Evolutionary conservation across 2,113 vertebrate genomes (phyloP).

Genomic region (Silurus meridionalis): DNA sequence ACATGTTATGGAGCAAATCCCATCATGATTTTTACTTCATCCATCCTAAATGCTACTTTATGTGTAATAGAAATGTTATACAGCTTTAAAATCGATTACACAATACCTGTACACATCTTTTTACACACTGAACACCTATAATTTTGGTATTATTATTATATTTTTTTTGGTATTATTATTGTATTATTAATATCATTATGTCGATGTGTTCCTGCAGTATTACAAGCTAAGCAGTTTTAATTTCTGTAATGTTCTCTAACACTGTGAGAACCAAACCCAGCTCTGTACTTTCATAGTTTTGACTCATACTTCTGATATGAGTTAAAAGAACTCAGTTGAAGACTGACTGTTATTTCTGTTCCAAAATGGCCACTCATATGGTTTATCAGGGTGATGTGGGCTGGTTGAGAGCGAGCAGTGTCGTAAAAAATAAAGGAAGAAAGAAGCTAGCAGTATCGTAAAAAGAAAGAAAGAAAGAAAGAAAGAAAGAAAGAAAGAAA

Average conservation of each 20-base stretch:
- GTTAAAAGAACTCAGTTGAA: neutral
- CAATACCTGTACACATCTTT: neutral
- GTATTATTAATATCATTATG: neutral
- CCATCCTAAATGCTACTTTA: neutral
- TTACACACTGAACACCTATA: neutral
- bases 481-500: slow-evolving; percentile 2
- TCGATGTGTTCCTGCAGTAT: neutral
- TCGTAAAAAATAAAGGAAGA: neutral
- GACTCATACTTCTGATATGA: slow-evolving; percentile 41
- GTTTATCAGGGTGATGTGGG: slow-evolving; percentile 41
- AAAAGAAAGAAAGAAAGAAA: neutral
- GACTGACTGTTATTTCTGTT: slow-evolving; percentile 37
- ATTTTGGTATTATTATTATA: neutral
- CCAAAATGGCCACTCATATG: neutral
- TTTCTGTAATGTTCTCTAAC: slow-evolving; percentile 16
- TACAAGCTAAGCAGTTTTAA: neutral
- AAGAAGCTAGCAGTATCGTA: neutral
- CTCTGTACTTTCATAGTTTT: slow-evolving; percentile 28
- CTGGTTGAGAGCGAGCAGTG: slow-evolving; percentile 17
- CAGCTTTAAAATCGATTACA: neutral
- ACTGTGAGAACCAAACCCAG: slow-evolving; percentile 20
- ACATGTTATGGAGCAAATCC: neutral
- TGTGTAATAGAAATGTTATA: neutral
- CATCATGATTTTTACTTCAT: neutral
- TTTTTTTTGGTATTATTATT: neutral